Evolutionary conservation across 2,888 invertebrate genomes (phyloP).

Genomic region (Drosophila parthenogenetica): DNA sequence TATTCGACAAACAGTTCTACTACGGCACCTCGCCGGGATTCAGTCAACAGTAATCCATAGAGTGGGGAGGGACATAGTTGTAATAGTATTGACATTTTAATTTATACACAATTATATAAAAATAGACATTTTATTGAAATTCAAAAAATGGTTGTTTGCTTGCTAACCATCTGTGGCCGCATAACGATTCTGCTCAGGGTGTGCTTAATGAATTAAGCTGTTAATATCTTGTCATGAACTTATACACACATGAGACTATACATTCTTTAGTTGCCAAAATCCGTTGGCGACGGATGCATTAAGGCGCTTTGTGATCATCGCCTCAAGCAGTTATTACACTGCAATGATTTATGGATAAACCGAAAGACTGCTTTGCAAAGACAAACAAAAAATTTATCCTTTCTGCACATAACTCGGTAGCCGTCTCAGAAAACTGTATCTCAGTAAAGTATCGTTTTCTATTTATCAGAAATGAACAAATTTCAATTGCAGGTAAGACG

Average conservation of each 20-base stretch:
- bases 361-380: too few relatives aligned
- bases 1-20: conserved; percentile 81
- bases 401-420: too few relatives aligned
- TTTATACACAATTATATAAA: conserved; percentile 2
- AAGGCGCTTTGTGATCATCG: conserved; percentile 29
- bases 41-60: conserved; percentile 57
- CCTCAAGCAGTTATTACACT: conserved; percentile 41
- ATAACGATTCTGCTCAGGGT: too few relatives aligned
- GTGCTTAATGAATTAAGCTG: too few relatives aligned
- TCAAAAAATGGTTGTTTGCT: conserved; percentile 15
- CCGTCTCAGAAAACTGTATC: too few relatives aligned
- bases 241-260: too few relatives aligned
- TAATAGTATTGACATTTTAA: conserved; percentile 39
- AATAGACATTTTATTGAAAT: conserved; percentile 24
- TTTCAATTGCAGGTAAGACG: background rate
- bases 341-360: background rate
- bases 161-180: too few relatives aligned
- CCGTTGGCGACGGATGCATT: too few relatives aligned
- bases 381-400: too few relatives aligned
- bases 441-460: background rate
- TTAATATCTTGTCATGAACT: too few relatives aligned
- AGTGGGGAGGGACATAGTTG: conserved; percentile 23
- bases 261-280: too few relatives aligned
- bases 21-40: conserved; percentile 83
- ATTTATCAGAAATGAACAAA: conserved; percentile 1